Percentiles rank a stretch among this genome's conserved stretches.
These are phyloP conservation scores for Zophobas morio DNA, from an alignment of 1,140 invertebrate genomes.

Conservation along the genomic window DNA sequence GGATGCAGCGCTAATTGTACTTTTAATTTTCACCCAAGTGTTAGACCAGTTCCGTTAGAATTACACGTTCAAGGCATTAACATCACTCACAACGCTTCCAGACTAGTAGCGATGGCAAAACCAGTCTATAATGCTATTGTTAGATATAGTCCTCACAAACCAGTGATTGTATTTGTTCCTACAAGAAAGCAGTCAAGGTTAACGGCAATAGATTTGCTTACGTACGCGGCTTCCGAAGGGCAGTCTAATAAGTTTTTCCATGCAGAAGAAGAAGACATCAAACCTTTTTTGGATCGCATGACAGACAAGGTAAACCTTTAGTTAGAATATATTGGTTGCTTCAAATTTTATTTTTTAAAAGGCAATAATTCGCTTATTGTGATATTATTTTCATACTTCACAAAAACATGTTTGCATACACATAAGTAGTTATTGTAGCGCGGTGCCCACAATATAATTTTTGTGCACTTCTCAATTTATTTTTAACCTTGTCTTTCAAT, in stretches of 20 bases:
- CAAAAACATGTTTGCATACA: too few relatives aligned
- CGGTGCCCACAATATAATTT: too few relatives aligned
- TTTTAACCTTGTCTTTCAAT: too few relatives aligned
- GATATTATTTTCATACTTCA: too few relatives aligned
- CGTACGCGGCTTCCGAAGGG: constrained; percentile 91
- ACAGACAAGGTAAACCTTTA: constrained; percentile 79
- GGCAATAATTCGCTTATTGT: too few relatives aligned
- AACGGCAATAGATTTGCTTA: constrained; percentile 95
- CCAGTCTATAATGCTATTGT: constrained; percentile 97
- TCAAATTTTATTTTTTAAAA: too few relatives aligned
- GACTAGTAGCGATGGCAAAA: constrained; percentile 97
- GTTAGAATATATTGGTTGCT: too few relatives aligned
- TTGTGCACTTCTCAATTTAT: too few relatives aligned
- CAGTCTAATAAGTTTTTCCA: constrained; percentile 91
- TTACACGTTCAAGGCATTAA: constrained; percentile 98
- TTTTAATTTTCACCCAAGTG: constrained; percentile 99
- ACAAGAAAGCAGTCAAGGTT: constrained; percentile 93
- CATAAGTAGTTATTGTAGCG: too few relatives aligned
- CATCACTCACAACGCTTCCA: constrained; percentile 96
- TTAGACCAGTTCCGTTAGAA: constrained; percentile 94
- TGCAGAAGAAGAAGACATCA: constrained; percentile 87
- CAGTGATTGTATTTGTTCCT: constrained; percentile 97
- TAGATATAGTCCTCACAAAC: constrained; percentile 89
- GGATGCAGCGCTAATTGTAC: constrained; percentile 93
- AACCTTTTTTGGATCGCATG: constrained; percentile 90